phyloP scores from a whole-genome alignment of 2,888 invertebrate genomes.

The Minunthozetes semirufus region DNA sequence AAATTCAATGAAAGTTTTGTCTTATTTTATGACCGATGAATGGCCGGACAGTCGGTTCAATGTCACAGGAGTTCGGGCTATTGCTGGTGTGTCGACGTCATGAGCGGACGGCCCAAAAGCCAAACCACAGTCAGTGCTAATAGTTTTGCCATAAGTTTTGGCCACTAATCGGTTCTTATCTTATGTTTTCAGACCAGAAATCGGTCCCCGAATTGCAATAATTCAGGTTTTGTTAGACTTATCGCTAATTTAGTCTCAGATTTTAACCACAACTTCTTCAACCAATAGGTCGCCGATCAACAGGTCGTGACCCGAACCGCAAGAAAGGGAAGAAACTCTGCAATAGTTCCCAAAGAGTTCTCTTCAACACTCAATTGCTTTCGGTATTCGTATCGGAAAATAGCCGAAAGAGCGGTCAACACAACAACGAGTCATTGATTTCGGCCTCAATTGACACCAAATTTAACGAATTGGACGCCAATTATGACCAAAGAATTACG shows the following conservation, averaged over 20 bases:
- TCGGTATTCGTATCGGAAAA: constrained; percentile 12
- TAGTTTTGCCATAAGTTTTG: too few relatives aligned
- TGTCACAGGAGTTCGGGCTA: constrained; percentile 30
- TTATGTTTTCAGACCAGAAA: constrained; percentile 9
- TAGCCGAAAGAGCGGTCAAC: background rate
- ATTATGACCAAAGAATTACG: constrained; percentile 19
- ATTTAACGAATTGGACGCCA: constrained; percentile 9
- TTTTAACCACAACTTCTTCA: background rate
- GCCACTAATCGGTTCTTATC: background rate
- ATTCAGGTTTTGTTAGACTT: background rate
- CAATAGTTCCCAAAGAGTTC: constrained; percentile 23
- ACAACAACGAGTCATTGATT: background rate
- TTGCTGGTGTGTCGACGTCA: constrained; percentile 32
- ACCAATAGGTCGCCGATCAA: background rate
- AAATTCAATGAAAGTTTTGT: background rate
- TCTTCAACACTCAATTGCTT: constrained; percentile 20
- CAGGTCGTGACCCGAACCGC: background rate
- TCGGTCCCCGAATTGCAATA: constrained; percentile 22
- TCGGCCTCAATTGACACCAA: background rate
- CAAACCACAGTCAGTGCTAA: background rate
- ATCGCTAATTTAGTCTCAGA: background rate
- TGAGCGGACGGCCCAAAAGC: constrained; percentile 29
- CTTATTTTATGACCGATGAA: background rate
- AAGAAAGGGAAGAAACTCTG: constrained; percentile 1
- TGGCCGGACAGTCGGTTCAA: constrained; percentile 20